Conservation (phyloP, 2,797 vertebrate genomes). For the Lacerta viridis region DNA sequence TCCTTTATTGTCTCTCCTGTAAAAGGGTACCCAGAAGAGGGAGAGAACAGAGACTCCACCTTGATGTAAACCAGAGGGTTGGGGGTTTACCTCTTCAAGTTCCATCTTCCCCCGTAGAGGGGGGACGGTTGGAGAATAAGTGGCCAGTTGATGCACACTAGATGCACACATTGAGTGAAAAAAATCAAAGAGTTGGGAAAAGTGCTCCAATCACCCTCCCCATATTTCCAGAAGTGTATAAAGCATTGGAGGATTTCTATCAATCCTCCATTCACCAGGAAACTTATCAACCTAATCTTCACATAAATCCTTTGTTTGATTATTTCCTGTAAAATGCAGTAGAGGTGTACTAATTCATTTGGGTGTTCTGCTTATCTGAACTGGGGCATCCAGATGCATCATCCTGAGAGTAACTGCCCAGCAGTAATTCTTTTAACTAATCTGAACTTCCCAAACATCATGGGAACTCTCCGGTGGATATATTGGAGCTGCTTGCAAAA, state of each 20-base stretch:
- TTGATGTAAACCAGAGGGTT: not conserved
- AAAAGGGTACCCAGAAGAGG: not conserved
- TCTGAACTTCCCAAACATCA: not conserved
- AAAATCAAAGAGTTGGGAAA: conserved; percentile 20
- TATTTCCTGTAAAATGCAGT: conserved; percentile 57
- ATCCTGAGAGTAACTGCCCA: conserved; percentile 31
- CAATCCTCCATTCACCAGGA: conserved; percentile 65
- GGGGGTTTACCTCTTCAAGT: not conserved
- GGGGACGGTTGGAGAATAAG: not conserved
- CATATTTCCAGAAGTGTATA: conserved; percentile 53
- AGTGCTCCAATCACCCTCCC: conserved; percentile 59
- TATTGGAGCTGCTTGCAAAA: conserved; percentile 24
- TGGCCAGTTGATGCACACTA: not conserved
- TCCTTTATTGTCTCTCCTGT: too few species aligned
- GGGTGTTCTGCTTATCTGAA: conserved; percentile 29
- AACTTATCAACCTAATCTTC: conserved; percentile 59
- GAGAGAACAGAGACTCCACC: not conserved
- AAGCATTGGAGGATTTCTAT: conserved; percentile 61
- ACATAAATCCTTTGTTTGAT: conserved; percentile 60
- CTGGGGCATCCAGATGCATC: conserved; percentile 11
- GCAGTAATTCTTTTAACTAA: conserved; percentile 9
- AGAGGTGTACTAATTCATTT: conserved; percentile 39
- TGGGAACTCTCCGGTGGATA: conserved; percentile 23
- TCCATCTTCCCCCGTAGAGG: not conserved
- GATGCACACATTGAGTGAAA: not conserved